These are phyloP conservation scores for Macquaria ambigua DNA, from an alignment of 2,113 vertebrate genomes.

Conservation along the genomic window DNA sequence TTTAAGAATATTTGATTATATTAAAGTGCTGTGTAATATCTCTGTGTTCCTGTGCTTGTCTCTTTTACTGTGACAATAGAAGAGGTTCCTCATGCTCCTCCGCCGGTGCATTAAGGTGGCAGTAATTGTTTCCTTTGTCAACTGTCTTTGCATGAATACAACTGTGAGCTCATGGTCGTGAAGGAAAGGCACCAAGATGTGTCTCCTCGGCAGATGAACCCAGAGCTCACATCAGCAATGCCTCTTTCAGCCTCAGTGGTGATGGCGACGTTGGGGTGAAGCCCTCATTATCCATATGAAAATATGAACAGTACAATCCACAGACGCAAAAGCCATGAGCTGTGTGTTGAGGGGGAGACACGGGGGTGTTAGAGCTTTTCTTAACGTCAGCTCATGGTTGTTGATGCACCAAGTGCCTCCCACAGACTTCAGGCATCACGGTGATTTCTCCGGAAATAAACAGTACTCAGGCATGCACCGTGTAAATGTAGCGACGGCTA, in stretches of 20 bases:
- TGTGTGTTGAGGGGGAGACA: background rate
- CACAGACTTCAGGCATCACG: conserved; percentile 5
- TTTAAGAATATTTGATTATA: conserved; percentile 46
- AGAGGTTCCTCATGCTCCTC: background rate
- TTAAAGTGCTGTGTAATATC: conserved; percentile 62
- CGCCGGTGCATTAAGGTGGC: conserved; percentile 22
- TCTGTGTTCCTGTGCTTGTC: conserved; percentile 28
- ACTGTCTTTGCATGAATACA: conserved; percentile 19
- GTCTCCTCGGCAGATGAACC: background rate
- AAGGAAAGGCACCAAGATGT: background rate
- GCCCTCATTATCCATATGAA: conserved; percentile 18
- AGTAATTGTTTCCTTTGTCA: conserved; percentile 27
- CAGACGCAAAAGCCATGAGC: background rate
- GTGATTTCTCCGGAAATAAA: background rate
- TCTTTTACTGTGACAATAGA: conserved; percentile 39
- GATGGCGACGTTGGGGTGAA: background rate
- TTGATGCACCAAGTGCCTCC: conserved; percentile 4
- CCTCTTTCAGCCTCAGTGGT: conserved; percentile 15
- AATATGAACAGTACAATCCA: background rate
- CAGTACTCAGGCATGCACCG: background rate
- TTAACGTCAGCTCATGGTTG: conserved; percentile 2
- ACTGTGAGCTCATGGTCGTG: background rate
- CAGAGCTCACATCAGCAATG: conserved; percentile 22
- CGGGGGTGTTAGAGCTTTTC: background rate
- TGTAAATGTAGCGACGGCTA: background rate